These are phyloP conservation scores for Pygocentrus nattereri DNA, from an alignment of 2,797 vertebrate genomes.

Conservation along the genomic window DNA sequence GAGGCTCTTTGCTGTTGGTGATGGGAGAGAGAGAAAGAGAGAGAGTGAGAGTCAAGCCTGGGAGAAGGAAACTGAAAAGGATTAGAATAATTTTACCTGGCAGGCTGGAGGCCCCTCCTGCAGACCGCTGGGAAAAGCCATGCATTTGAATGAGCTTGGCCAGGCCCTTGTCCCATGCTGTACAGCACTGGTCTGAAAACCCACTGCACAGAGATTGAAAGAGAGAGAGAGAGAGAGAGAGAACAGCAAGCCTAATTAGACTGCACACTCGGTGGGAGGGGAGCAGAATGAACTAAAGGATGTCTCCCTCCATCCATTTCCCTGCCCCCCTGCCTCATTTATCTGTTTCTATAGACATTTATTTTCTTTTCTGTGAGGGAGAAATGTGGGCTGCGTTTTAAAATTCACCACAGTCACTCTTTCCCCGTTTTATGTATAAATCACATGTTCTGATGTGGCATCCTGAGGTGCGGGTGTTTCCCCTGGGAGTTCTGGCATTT, in stretches of 20 bases:
- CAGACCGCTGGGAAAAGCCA: conserved; percentile 52
- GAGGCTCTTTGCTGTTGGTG: conserved; percentile 7
- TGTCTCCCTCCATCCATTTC: conserved; percentile 34
- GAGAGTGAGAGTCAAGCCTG: not conserved
- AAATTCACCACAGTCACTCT: conserved; percentile 30
- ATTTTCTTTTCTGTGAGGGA: conserved; percentile 4
- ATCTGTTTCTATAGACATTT: conserved; percentile 27
- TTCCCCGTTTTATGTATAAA: conserved; percentile 40
- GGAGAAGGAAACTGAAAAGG: conserved; percentile 33
- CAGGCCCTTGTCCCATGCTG: conserved; percentile 28
- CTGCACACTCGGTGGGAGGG: conserved; percentile 43
- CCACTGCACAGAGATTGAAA: not conserved
- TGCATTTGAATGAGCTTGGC: conserved; percentile 57
- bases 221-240: conserved; percentile 27
- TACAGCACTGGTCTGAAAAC: conserved; percentile 34
- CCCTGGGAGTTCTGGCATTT: conserved; percentile 47
- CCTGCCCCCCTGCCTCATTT: conserved; percentile 14
- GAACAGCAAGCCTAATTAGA: conserved; percentile 59
- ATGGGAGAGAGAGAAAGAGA: conserved; percentile 17
- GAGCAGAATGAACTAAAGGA: conserved; percentile 46
- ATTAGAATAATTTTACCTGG: conserved; percentile 59
- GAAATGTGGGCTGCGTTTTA: conserved; percentile 37
- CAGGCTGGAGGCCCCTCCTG: conserved; percentile 47
- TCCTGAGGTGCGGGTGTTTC: conserved; percentile 31
- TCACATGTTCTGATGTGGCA: conserved; percentile 33